Evolutionary conservation across 2,113 vertebrate genomes (phyloP), one percentile per base, ranked within the genome.

Genomic region (Myrmophylax atrothorax): DNA sequence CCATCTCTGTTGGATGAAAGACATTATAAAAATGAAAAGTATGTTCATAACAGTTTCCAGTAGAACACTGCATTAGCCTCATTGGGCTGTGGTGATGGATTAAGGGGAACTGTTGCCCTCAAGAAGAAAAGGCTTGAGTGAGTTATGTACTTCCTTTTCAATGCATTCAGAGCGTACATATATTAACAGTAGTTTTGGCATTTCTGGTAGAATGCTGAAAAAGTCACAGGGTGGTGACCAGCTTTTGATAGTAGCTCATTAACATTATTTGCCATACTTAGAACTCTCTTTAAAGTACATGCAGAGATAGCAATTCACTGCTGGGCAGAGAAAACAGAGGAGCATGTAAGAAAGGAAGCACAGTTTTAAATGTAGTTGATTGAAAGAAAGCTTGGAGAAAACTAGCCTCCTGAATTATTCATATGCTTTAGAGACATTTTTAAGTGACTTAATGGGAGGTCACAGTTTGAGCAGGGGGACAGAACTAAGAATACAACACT

Each of bases 11-110:
- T 86, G 79, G 81, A 94, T 70, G 91, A 95, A 95, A 77, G 40
- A 75, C 86, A 92, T 97, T 93, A 90, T 82, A 84, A 84, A 96
- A 95, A 91, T 96, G 93, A 90, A 92, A 95, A 80, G 82, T 87
- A 70, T 87, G 81, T 93, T 96, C 81, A 44, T 97, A 97, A 73
- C 12, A 6, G 53, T 84, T 81, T 89, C 80, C 35, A 64, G 66
- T 60, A 86, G 91, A 91, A 84, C 85, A 68, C 29, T 90, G 77
- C 63, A 95, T 95, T 93, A 95, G 58, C 56, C 70, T 96, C 58
- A 47, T 68, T 86, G 84, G 67, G 56, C 84, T 91, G 67, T 13
- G 7, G 53, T 89, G 64, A 93, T 89, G 53, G 72, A 94, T 94
- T 95, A 89, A 86, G 60, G 80, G 35, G 42, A 89, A 38, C n/a